A percentile compares a stretch with the other conserved stretches of the same genome.
Evolutionary conservation across 2,113 vertebrate species (phyloP).

Genomic region (Microtus oregoni): DNA sequence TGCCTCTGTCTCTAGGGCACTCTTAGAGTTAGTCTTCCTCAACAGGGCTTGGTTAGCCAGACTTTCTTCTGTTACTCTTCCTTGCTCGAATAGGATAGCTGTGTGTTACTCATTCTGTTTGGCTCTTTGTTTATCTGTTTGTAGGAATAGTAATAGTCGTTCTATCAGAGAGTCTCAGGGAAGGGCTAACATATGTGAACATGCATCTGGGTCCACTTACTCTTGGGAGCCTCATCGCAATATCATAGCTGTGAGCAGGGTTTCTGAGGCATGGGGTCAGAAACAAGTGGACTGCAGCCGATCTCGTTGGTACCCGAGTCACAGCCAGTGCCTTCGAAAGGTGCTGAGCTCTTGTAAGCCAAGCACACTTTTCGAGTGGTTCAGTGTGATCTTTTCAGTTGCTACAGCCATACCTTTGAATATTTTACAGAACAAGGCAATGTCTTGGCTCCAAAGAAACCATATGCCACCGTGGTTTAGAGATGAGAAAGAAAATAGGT

Average conservation of each 20-base stretch:
- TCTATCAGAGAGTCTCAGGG: constrained; percentile 43
- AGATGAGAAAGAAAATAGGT: constrained; percentile 64
- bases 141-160: constrained; percentile 40
- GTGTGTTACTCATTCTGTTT: not conserved
- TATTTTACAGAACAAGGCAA: constrained; percentile 56
- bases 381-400: constrained; percentile 69
- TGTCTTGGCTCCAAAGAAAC: constrained; percentile 56
- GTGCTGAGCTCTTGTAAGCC: constrained; percentile 61
- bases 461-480: constrained; percentile 63
- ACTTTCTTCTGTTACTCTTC: not conserved
- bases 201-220: not conserved
- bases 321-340: constrained; percentile 34
- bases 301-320: constrained; percentile 18
- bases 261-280: constrained; percentile 42
- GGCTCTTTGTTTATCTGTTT: not conserved
- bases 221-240: not conserved
- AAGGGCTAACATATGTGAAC: constrained; percentile 40
- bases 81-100: constrained; percentile 13
- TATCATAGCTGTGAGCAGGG: constrained; percentile 42
- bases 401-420: constrained; percentile 42
- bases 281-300: constrained; percentile 34
- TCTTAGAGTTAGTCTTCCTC: constrained; percentile 22
- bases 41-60: not conserved
- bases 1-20: not conserved
- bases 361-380: constrained; percentile 36